Conservation (phyloP, 2,888 invertebrate genomes). For the Eustalomyia histrio region DNA sequence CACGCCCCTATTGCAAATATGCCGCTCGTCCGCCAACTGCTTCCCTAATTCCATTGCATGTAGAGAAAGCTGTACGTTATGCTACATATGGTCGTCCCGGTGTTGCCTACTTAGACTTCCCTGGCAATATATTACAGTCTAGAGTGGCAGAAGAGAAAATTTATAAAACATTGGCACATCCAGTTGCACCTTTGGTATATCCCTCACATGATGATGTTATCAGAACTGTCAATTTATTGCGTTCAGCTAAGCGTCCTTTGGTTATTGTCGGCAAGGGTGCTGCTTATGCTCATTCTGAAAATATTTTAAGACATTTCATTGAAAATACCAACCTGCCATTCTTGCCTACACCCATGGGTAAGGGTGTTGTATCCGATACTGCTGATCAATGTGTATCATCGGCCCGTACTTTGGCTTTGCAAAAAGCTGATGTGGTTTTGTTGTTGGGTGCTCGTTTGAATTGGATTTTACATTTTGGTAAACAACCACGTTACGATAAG, state of each 20-base stretch:
- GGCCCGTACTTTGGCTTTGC: constrained; percentile 91
- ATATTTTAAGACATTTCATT: constrained; percentile 85
- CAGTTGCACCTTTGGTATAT: constrained; percentile 83
- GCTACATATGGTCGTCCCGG: constrained; percentile 94
- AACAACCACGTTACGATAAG: constrained; percentile 89
- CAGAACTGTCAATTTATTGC: constrained; percentile 85
- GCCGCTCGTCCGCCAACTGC: constrained; percentile 91
- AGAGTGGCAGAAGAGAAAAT: constrained; percentile 73
- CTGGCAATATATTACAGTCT: constrained; percentile 88
- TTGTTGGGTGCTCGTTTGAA: constrained; percentile 95
- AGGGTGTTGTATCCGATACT: constrained; percentile 88
- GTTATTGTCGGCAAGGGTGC: constrained; percentile 95
- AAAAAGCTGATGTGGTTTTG: constrained; percentile 92
- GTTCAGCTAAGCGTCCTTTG: constrained; percentile 88
- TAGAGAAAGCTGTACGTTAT: constrained; percentile 93
- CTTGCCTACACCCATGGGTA: constrained; percentile 97
- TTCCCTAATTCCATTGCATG: constrained; percentile 90
- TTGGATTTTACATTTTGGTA: constrained; percentile 99
- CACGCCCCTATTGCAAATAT: constrained; percentile 95
- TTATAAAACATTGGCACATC: constrained; percentile 76
- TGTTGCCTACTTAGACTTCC: constrained; percentile 93
- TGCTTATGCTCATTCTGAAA: constrained; percentile 90
- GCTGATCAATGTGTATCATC: constrained; percentile 89
- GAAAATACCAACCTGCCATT: constrained; percentile 89
- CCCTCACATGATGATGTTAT: constrained; percentile 87